Percentiles rank a stretch among this genome's conserved stretches.
These are phyloP conservation scores for Carassius carassius DNA, from an alignment of 2,113 vertebrate genomes.

Conservation along the genomic window DNA sequence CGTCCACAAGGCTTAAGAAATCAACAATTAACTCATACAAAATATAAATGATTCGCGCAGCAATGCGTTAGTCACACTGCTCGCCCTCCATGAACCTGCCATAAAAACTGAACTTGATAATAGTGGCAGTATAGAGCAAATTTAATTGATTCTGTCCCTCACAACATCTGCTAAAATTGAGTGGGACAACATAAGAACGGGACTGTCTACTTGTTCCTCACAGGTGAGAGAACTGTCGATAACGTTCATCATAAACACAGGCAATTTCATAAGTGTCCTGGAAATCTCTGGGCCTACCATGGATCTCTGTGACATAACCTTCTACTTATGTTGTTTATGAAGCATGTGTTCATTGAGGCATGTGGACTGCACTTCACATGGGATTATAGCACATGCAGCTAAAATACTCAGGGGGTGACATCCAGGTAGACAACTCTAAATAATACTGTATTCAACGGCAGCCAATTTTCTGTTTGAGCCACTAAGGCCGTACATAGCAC, in stretches of 20 bases:
- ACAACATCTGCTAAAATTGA: neutral
- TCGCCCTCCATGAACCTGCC: neutral
- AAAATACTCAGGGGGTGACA: neutral
- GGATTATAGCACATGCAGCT: neutral
- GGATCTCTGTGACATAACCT: neutral
- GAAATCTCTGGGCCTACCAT: neutral
- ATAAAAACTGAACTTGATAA: neutral
- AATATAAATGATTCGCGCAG: neutral
- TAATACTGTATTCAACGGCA: conserved; percentile 8
- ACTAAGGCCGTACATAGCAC: neutral
- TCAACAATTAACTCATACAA: neutral
- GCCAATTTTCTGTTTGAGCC: neutral
- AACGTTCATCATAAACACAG: neutral
- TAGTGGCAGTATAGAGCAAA: neutral
- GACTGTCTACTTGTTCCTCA: neutral
- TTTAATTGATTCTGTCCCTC: neutral
- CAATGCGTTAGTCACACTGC: neutral
- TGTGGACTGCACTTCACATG: conserved; percentile 20
- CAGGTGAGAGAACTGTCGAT: neutral
- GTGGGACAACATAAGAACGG: neutral
- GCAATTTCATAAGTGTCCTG: neutral
- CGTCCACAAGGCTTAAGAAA: neutral
- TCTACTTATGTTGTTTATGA: neutral
- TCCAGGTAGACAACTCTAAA: conserved; percentile 7
- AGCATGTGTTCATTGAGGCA: neutral